These are phyloP conservation scores for Podabrus alpinus DNA, from an alignment of 2,888 invertebrate genomes.

Conservation along the genomic window DNA sequence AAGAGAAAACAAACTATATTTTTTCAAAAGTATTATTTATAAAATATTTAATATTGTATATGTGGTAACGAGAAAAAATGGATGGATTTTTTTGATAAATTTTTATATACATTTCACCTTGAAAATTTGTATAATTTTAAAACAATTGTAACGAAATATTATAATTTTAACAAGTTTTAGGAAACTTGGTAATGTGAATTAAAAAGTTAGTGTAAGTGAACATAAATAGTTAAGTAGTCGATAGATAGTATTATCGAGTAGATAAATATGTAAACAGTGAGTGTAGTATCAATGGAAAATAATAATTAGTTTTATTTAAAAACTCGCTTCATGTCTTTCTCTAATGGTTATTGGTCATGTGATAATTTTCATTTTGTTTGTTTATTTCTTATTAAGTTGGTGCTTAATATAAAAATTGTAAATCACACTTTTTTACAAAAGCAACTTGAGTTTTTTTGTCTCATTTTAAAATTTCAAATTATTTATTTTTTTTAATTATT, in stretches of 20 bases:
- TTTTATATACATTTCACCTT: constrained; percentile 28
- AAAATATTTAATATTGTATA: not conserved
- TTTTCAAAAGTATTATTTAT: constrained; percentile 13
- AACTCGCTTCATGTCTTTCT: constrained; percentile 10
- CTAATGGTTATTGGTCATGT: constrained; percentile 18
- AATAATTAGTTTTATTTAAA: constrained; percentile 12
- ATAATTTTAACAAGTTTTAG: constrained; percentile 26
- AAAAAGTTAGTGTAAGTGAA: constrained; percentile 49
- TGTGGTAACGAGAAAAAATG: not conserved
- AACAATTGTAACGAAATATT: constrained; percentile 25
- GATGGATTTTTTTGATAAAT: constrained; percentile 21
- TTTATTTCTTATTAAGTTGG: not conserved
- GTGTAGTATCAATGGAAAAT: constrained; percentile 54
- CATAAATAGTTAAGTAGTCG: constrained; percentile 54
- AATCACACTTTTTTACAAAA: not conserved
- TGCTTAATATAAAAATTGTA: not conserved
- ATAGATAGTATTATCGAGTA: constrained; percentile 55
- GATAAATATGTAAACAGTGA: constrained; percentile 47
- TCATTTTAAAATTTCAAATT: not conserved
- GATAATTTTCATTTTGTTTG: constrained; percentile 21
- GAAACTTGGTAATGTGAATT: constrained; percentile 48
- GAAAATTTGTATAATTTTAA: constrained; percentile 24
- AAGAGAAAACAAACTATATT: constrained; percentile 12
- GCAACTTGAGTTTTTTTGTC: not conserved
- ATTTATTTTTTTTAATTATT: not conserved